These are phyloP conservation scores for Andrena trimmerana DNA, from an alignment of 2,888 invertebrate species.

Conservation along the genomic window DNA sequence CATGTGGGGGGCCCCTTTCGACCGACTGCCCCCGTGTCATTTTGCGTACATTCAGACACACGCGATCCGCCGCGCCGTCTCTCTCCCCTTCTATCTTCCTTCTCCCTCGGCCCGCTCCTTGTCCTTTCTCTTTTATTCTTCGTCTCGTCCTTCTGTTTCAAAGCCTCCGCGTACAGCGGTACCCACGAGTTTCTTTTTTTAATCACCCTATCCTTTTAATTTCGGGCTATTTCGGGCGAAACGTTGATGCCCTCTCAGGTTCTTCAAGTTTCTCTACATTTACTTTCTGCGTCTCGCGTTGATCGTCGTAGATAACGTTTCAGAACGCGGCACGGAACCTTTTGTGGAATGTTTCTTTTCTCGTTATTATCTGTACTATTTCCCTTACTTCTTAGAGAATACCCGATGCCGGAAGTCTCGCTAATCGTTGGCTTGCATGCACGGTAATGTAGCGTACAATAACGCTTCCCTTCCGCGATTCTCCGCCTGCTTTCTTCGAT, in stretches of 20 bases:
- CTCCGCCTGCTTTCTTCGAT: constrained; percentile 32
- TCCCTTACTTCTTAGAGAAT: constrained; percentile 53
- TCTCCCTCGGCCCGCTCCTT: constrained; percentile 16
- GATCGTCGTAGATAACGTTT: constrained; percentile 14
- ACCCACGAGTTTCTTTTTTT: background rate
- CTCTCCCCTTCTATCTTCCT: constrained; percentile 25
- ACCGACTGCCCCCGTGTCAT: constrained; percentile 62
- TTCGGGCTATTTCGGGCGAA: background rate
- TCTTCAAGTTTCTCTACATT: background rate
- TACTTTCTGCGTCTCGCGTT: constrained; percentile 19
- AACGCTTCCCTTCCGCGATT: constrained; percentile 47
- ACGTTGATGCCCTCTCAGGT: background rate
- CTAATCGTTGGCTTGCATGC: constrained; percentile 74
- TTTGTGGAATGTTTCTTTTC: constrained; percentile 32
- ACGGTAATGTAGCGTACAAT: constrained; percentile 53
- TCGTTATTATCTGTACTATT: constrained; percentile 13
- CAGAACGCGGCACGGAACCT: background rate
- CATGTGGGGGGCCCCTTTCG: constrained; percentile 62
- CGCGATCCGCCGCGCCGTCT: constrained; percentile 47
- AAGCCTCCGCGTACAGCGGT: background rate
- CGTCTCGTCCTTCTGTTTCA: constrained; percentile 1
- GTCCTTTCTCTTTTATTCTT: constrained; percentile 1
- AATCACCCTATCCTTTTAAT: background rate
- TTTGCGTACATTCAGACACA: constrained; percentile 63
- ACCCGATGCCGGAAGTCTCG: constrained; percentile 46